A percentile compares a stretch with the other conserved stretches of the same genome.
These are phyloP conservation scores for Scaptomyza montana DNA, from an alignment of 1,140 invertebrate species.

Conservation along the genomic window DNA sequence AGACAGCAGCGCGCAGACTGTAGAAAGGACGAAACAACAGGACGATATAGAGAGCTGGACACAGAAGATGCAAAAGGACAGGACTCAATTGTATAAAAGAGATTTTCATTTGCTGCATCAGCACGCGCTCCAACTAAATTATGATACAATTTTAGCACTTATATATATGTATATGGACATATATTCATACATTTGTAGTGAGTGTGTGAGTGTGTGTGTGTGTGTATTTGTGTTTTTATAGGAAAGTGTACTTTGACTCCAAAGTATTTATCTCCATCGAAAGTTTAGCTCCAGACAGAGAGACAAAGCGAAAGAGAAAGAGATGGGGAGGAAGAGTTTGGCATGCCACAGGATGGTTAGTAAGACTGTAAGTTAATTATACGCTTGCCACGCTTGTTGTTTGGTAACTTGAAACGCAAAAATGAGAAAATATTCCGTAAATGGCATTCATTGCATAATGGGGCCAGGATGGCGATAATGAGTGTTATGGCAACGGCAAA, in stretches of 20 bases:
- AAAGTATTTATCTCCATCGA: constrained; percentile 31
- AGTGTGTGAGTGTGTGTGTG: neutral
- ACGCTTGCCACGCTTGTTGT: constrained; percentile 38
- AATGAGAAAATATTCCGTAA: constrained; percentile 19
- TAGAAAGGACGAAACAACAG: neutral
- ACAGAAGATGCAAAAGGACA: constrained; percentile 6
- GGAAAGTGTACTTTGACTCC: constrained; percentile 14
- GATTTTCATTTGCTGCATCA: constrained; percentile 43
- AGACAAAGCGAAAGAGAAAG: no score
- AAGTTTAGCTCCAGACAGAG: constrained; percentile 18
- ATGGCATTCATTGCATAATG: constrained; percentile 36
- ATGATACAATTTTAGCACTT: constrained; percentile 40
- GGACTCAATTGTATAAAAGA: constrained; percentile 28
- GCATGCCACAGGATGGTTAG: constrained; percentile 18
- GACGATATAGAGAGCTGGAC: constrained; percentile 1
- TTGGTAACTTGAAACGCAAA: constrained; percentile 65
- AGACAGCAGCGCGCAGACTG: neutral
- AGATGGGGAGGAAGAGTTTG: neutral
- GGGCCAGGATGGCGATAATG: constrained; percentile 56
- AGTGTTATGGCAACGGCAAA: constrained; percentile 66
- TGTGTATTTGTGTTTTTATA: neutral
- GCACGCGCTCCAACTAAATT: constrained; percentile 41
- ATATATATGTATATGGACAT: neutral
- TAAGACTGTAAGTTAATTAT: constrained; percentile 77
- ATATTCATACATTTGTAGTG: neutral